A percentile compares a stretch with the other conserved stretches of the same genome.
These are phyloP conservation scores for Notolepis coatsorum DNA, from an alignment of 2,797 vertebrate genomes.

Conservation along the genomic window DNA sequence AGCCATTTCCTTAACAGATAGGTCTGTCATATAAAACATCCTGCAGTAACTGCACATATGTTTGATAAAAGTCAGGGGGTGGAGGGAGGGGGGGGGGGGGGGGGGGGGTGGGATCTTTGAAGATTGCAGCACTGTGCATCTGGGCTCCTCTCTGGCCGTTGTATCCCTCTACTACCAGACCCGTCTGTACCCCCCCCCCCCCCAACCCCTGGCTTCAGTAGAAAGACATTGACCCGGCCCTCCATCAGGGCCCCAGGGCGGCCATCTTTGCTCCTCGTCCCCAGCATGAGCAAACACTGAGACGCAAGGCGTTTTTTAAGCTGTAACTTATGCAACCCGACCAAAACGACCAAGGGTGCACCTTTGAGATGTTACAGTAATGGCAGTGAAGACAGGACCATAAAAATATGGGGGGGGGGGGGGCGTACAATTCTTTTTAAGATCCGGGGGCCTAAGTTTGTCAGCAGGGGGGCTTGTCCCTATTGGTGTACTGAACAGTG, in stretches of 20 bases:
- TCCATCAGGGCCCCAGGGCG: slow-evolving; percentile 59
- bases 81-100: too few relatives aligned
- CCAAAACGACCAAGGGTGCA: slow-evolving; percentile 46
- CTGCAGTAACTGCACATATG: slow-evolving; percentile 45
- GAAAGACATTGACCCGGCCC: slow-evolving; percentile 63
- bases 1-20: slow-evolving; percentile 17
- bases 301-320: slow-evolving; percentile 69
- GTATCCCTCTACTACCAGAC: slow-evolving; percentile 27
- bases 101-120: slow-evolving; percentile 59
- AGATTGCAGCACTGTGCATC: slow-evolving; percentile 48
- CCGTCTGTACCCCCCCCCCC: slow-evolving; percentile 48
- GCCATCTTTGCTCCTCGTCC: slow-evolving; percentile 47
- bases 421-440: background rate
- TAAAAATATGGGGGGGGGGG: slow-evolving; percentile 41
- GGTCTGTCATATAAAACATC: slow-evolving; percentile 50
- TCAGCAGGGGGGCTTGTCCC: slow-evolving; percentile 21
- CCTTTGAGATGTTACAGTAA: slow-evolving; percentile 56
- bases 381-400: slow-evolving; percentile 48
- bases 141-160: slow-evolving; percentile 27
- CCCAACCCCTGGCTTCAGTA: slow-evolving; percentile 48
- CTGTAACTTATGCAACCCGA: slow-evolving; percentile 59
- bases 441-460: slow-evolving; percentile 28
- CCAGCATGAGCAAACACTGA: slow-evolving; percentile 51
- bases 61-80: slow-evolving; percentile 47
- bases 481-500: slow-evolving; percentile 32